These are phyloP conservation scores for Meghimatium bilineatum DNA, from an alignment of 2,888 invertebrate genomes.

Conservation along the genomic window DNA sequence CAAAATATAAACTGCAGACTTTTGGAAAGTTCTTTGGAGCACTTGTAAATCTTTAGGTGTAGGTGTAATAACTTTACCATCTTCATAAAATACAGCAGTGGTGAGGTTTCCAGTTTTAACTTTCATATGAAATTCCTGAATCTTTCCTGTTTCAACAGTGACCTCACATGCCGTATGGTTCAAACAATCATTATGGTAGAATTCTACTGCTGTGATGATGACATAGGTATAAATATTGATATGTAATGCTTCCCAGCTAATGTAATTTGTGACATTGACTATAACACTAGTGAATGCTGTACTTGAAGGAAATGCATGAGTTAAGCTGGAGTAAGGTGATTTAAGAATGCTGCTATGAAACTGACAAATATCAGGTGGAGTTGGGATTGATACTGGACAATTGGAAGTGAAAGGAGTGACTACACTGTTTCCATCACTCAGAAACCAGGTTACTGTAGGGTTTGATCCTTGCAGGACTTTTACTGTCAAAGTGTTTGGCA, in stretches of 20 bases:
- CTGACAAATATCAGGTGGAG: constrained; percentile 39
- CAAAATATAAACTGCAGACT: constrained; percentile 50
- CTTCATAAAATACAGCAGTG: not conserved
- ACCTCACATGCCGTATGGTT: constrained; percentile 28
- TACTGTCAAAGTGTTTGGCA: constrained; percentile 53
- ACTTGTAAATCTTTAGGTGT: not conserved
- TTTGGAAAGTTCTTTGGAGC: constrained; percentile 50
- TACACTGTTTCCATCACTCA: constrained; percentile 37
- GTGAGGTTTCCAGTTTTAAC: constrained; percentile 33
- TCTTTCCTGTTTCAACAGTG: constrained; percentile 40
- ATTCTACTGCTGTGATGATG: constrained; percentile 29
- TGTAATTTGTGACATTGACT: constrained; percentile 42
- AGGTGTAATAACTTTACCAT: constrained; percentile 18
- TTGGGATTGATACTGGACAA: constrained; percentile 52
- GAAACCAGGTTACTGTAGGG: constrained; percentile 51
- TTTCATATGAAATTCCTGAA: constrained; percentile 29
- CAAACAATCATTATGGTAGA: constrained; percentile 42
- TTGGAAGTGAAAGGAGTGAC: constrained; percentile 38
- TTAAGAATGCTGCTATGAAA: constrained; percentile 44
- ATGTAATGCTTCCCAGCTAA: constrained; percentile 33
- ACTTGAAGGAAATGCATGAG: constrained; percentile 40
- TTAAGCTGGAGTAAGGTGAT: constrained; percentile 45
- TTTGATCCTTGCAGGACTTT: constrained; percentile 56
- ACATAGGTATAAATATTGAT: constrained; percentile 16
- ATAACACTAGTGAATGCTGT: constrained; percentile 1